Evolutionary conservation across 2,113 vertebrate genomes (phyloP).

Genomic region (Chitala chitala): DNA sequence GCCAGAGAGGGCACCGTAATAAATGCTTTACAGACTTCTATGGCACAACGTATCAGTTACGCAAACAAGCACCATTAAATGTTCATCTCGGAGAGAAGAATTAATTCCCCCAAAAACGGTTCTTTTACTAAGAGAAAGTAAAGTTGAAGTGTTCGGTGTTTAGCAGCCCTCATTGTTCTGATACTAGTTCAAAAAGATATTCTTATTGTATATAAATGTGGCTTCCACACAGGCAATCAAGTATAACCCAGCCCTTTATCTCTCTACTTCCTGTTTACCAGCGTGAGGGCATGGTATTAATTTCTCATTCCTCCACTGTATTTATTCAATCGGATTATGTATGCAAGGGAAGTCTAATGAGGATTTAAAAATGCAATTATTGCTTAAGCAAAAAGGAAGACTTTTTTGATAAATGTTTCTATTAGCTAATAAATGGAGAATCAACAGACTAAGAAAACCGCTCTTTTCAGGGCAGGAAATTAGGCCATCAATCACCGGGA

Average conservation of each 20-base stretch:
- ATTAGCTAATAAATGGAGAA: constrained; percentile 95
- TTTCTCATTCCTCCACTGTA: constrained; percentile 60
- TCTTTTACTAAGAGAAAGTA: no score
- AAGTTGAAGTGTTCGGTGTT: not conserved
- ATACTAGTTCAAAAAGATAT: constrained; percentile 13
- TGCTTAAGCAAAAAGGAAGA: constrained; percentile 73
- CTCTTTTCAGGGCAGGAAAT: constrained; percentile 92
- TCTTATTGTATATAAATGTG: constrained; percentile 8
- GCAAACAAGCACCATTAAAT: no score
- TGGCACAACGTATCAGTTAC: not conserved
- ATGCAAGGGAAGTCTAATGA: constrained; percentile 78
- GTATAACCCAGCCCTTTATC: not conserved
- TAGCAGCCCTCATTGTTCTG: constrained; percentile 10
- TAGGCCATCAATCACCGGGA: constrained; percentile 96
- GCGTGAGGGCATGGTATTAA: constrained; percentile 56
- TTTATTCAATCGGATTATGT: constrained; percentile 75
- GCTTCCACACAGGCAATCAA: constrained; percentile 5
- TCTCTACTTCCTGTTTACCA: constrained; percentile 52
- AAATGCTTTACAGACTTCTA: not conserved
- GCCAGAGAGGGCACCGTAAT: not conserved
- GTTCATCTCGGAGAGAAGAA: no score
- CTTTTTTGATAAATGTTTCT: constrained; percentile 92
- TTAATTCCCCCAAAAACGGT: no score
- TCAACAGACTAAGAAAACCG: constrained; percentile 94
- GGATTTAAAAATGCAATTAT: constrained; percentile 88